A percentile compares a stretch with the other conserved stretches of the same genome.
These are phyloP conservation scores for Seira sanloemensis DNA, from an alignment of 2,888 invertebrate genomes.

Conservation along the genomic window DNA sequence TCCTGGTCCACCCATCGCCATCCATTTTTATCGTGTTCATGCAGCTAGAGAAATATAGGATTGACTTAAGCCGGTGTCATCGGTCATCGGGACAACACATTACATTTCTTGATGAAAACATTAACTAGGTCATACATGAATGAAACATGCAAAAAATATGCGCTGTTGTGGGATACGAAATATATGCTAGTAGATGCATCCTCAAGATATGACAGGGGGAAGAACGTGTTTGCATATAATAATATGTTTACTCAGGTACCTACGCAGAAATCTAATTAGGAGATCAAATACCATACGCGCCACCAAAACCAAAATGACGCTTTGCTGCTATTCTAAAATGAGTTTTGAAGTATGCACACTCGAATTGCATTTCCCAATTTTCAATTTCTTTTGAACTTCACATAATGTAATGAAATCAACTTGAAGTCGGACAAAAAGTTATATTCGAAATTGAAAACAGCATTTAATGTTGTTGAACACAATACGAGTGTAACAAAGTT, in stretches of 20 bases:
- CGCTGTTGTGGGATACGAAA: neutral
- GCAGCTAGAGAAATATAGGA: constrained; percentile 15
- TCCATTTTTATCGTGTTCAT: neutral
- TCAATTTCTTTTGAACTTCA: constrained; percentile 46
- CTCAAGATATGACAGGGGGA: neutral
- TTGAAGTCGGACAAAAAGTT: constrained; percentile 50
- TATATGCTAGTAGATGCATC: neutral
- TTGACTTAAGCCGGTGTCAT: constrained; percentile 54
- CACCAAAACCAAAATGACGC: neutral
- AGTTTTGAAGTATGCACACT: neutral
- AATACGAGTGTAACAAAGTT: too few relatives aligned
- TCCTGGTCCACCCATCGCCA: constrained; percentile 44
- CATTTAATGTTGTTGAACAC: too few relatives aligned
- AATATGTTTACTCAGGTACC: neutral
- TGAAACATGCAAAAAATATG: neutral
- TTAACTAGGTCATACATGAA: constrained; percentile 60
- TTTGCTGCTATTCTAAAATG: too few relatives aligned
- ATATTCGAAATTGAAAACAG: neutral
- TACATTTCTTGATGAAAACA: constrained; percentile 55
- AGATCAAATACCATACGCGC: constrained; percentile 17
- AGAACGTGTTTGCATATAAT: constrained; percentile 27
- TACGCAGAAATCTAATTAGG: constrained; percentile 39
- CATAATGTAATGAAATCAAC: constrained; percentile 12
- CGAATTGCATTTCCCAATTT: constrained; percentile 41
- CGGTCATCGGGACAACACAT: constrained; percentile 62